Percentiles rank a stretch among this genome's conserved stretches.
Evolutionary conservation across 2,888 invertebrate species (phyloP).

Genomic region (Amphimallon solstitiale): DNA sequence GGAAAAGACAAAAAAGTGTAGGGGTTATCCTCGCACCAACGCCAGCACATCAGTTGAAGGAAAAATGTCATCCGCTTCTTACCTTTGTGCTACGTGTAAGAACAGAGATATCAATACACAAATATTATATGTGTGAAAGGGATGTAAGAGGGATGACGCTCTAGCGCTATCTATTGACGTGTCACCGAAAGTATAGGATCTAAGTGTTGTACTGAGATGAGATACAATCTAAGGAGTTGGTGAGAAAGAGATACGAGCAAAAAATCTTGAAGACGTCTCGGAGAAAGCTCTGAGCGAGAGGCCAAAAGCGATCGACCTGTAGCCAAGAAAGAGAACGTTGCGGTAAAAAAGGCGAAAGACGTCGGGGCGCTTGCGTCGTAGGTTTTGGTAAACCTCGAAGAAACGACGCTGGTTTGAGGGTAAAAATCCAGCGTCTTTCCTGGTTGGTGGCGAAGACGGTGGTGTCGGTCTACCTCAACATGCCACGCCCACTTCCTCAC

Average conservation of each 20-base stretch:
- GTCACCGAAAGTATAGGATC: conserved; percentile 25
- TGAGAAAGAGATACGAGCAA: conserved; percentile 55
- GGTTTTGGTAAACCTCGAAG: conserved; percentile 65
- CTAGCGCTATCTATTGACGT: conserved; percentile 24
- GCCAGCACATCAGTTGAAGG: conserved; percentile 1
- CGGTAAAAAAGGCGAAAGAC: conserved; percentile 37
- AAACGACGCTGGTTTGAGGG: conserved; percentile 66
- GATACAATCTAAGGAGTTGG: conserved; percentile 54
- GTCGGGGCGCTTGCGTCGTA: conserved; percentile 58
- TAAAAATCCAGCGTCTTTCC: conserved; percentile 66
- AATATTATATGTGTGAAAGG: not conserved
- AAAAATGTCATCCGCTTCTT: conserved; percentile 31
- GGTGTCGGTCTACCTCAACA: conserved; percentile 66
- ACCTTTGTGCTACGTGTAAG: not conserved
- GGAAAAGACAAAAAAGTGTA: conserved; percentile 14
- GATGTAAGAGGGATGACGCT: not conserved
- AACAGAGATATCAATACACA: conserved; percentile 45
- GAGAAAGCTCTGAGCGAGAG: conserved; percentile 51
- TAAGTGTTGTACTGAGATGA: conserved; percentile 20
- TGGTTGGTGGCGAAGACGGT: conserved; percentile 64
- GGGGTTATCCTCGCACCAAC: conserved; percentile 7
- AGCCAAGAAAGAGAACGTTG: conserved; percentile 25
- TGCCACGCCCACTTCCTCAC: conserved; percentile 62
- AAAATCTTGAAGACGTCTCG: conserved; percentile 52
- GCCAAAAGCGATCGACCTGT: conserved; percentile 20